Evolutionary conservation across 2,888 invertebrate genomes (phyloP), one percentile per base, ranked within the genome.

Genomic region (Papilio gigon): DNA sequence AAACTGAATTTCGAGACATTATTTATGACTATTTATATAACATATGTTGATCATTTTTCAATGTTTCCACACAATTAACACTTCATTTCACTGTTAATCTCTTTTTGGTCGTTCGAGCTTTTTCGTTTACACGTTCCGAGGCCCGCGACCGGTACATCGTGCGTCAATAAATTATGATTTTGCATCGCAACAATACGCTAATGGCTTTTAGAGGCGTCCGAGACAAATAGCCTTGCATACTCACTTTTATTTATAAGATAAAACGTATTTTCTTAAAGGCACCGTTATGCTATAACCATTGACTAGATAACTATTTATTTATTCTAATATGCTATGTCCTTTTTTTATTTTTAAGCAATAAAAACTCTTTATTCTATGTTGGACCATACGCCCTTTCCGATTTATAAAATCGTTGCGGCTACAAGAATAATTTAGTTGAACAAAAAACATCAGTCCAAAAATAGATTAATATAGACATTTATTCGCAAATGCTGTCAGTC

Each of bases 1-100:
- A 91, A 91, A 90, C 90, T 90, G 89, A 89, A 90, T 89, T 89
- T 88, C 86, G 87, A 87, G 83, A 72, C 79, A 83, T 89, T 90
- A 91, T 91, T 92, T 92, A 91, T 91, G 86, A 88, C 86, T 92
- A 91, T 91, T 92, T 91, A 91, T 90, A 91, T 91, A 91, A 90
- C 89, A 87, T 91, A 92, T 91, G 91, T 88, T 89, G 89, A 90
- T 88, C 90, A 91, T 92, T 91, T 90, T 89, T 92, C 91, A 91
- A 90, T 90, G 91, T 90, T 86, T 88, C 88, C 84, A 88, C 84
- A 88, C 88, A 89, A 92, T 92, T 92, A 92, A 91, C 92, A 92
- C 92, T 92, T 90, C 89, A 90, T 90, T 90, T 87, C 84, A 82
- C 78, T 82, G 86, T 88, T 89, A 88, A 87, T 88, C 82, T 88